phyloP scores from a whole-genome alignment of 2,113 vertebrate species.

The Thunnus maccoyii region DNA sequence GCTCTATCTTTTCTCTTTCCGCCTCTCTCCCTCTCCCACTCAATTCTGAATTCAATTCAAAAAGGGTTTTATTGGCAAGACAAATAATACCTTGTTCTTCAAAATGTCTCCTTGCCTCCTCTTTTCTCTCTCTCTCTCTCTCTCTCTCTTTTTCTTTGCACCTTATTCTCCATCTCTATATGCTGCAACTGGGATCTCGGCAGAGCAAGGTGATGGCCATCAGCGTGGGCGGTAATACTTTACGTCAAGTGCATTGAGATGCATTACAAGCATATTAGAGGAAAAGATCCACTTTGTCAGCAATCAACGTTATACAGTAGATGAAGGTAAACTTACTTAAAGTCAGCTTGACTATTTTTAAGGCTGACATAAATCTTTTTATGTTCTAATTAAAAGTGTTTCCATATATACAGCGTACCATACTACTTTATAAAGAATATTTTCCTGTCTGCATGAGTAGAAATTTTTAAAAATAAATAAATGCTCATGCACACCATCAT shows the following conservation, averaged over 20 bases:
- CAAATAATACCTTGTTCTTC: conserved; percentile 69
- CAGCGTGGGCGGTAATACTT: conserved; percentile 42
- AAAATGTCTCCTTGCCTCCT: conserved; percentile 58
- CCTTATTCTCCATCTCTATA: conserved; percentile 30
- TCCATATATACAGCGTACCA: no score
- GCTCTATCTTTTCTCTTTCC: conserved; percentile 57
- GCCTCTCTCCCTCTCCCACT: conserved; percentile 70
- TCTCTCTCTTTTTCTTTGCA: conserved; percentile 6
- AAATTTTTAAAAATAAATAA: no score
- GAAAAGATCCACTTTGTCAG: conserved; percentile 37
- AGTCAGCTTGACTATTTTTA: neutral
- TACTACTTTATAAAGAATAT: no score
- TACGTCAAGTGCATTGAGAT: conserved; percentile 42
- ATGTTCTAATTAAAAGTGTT: neutral
- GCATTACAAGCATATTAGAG: conserved; percentile 43
- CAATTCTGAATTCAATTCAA: conserved; percentile 68
- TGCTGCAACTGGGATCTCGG: conserved; percentile 41
- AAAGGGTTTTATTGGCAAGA: conserved; percentile 70
- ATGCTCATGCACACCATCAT: no score
- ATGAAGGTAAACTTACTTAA: neutral
- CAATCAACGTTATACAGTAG: conserved; percentile 11
- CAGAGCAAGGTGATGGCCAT: conserved; percentile 45
- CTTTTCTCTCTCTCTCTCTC: neutral
- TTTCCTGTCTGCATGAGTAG: no score
- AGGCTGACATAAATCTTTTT: neutral